Percentiles rank a stretch among this genome's conserved stretches.
Conservation (phyloP, 2,113 vertebrate genomes). For the Diadophis punctatus region DNA sequence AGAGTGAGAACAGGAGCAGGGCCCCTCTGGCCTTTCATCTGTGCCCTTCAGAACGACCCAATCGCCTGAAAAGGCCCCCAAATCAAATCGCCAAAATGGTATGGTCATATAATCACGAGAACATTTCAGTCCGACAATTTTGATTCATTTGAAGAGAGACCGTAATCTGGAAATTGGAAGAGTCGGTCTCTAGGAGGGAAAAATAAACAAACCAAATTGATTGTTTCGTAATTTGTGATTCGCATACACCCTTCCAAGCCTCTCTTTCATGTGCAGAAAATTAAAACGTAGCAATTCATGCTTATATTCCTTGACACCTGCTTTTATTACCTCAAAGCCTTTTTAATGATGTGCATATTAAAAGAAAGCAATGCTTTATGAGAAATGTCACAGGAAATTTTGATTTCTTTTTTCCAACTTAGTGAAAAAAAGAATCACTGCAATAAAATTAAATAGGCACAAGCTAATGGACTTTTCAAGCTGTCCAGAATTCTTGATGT, state of each 20-base stretch:
- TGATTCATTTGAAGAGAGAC: neutral
- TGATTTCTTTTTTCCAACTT: neutral
- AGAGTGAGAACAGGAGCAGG: neutral
- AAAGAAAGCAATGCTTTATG: slow-evolving; percentile 38
- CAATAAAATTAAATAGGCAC: neutral
- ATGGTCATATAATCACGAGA: neutral
- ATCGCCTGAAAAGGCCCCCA: neutral
- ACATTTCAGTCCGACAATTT: neutral
- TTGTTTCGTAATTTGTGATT: neutral
- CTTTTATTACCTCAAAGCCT: slow-evolving; percentile 32
- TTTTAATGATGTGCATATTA: slow-evolving; percentile 38
- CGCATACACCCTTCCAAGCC: neutral
- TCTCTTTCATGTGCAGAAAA: slow-evolving; percentile 34
- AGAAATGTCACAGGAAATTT: neutral
- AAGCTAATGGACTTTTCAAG: neutral
- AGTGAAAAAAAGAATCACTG: neutral
- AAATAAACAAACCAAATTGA: neutral
- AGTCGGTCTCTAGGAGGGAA: neutral
- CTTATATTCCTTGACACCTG: slow-evolving; percentile 32
- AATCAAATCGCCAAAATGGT: neutral
- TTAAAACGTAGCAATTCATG: slow-evolving; percentile 22
- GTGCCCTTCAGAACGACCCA: neutral
- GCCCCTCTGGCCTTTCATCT: neutral
- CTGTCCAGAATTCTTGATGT: neutral
- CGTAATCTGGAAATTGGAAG: neutral